phyloP scores from a whole-genome alignment of 2,113 vertebrate genomes.

The Gobiocypris rarus region DNA sequence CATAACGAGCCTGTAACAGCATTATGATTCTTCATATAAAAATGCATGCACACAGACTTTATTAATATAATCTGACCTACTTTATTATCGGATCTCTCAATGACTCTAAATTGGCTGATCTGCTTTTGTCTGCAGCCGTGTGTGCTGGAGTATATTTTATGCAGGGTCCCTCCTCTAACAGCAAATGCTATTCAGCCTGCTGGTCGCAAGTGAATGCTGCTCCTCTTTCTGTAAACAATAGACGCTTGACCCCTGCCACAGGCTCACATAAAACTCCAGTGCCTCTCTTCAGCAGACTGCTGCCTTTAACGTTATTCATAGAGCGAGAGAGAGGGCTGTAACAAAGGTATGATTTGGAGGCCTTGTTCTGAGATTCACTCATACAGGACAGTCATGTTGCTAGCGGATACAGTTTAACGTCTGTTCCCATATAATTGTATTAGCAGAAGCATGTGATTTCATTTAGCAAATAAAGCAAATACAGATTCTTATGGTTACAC shows the following conservation, averaged over 20 bases:
- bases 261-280: conserved; percentile 61
- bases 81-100: conserved; percentile 51
- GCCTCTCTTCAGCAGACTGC: conserved; percentile 58
- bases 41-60: conserved; percentile 11
- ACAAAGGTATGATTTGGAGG: conserved; percentile 55
- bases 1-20: conserved; percentile 35
- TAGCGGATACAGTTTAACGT: background rate
- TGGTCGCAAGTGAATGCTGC: conserved; percentile 61
- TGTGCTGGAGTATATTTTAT: conserved; percentile 49
- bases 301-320: conserved; percentile 70
- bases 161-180: conserved; percentile 46
- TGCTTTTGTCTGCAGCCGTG: conserved; percentile 35
- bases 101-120: conserved; percentile 42
- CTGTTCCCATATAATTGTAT: background rate
- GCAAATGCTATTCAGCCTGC: conserved; percentile 50
- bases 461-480: background rate
- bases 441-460: background rate
- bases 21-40: conserved; percentile 34
- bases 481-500: background rate
- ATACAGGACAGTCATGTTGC: background rate
- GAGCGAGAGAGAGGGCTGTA: conserved; percentile 37
- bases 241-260: conserved; percentile 71
- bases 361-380: conserved; percentile 42
- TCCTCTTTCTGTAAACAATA: conserved; percentile 68
- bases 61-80: conserved; percentile 47